Conservation (phyloP, 23 tunicate species). For the Ascidia mentula region DNA sequence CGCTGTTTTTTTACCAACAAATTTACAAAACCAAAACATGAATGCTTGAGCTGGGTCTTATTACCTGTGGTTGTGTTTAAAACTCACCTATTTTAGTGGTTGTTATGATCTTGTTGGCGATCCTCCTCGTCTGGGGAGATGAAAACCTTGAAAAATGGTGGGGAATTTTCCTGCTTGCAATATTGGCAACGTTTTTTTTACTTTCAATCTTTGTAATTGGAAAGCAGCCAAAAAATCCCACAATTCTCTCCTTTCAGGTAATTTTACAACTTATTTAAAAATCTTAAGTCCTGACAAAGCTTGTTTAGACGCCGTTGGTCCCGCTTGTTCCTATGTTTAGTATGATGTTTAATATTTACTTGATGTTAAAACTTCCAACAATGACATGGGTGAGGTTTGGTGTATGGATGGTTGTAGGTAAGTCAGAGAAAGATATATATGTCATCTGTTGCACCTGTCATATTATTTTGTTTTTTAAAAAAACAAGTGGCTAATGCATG, state of each 20-base stretch:
- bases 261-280: background rate
- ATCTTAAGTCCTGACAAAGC: background rate
- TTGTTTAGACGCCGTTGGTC: constrained; percentile 67
- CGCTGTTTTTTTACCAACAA: too few relatives aligned
- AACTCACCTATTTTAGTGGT: too few relatives aligned
- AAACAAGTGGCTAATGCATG: too few relatives aligned
- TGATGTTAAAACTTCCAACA: constrained; percentile 77
- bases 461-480: too few relatives aligned
- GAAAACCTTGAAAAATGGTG: constrained; percentile 43
- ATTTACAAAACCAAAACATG: too few relatives aligned
- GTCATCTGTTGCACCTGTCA: too few relatives aligned
- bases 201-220: constrained; percentile 10
- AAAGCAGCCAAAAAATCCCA: constrained; percentile 36
- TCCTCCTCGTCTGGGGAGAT: constrained; percentile 51
- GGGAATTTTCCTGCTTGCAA: constrained; percentile 32
- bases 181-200: constrained; percentile 4
- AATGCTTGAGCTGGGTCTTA: too few relatives aligned
- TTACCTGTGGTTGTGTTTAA: too few relatives aligned
- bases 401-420: constrained; percentile 83
- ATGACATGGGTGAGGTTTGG: constrained; percentile 88
- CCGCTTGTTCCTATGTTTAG: constrained; percentile 73
- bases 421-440: background rate
- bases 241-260: constrained; percentile 35
- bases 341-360: constrained; percentile 56
- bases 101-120: constrained; percentile 32